A percentile compares a stretch with the other conserved stretches of the same genome.
Conservation (phyloP, 2,113 vertebrate genomes). For the Sturnira hondurensis region DNA sequence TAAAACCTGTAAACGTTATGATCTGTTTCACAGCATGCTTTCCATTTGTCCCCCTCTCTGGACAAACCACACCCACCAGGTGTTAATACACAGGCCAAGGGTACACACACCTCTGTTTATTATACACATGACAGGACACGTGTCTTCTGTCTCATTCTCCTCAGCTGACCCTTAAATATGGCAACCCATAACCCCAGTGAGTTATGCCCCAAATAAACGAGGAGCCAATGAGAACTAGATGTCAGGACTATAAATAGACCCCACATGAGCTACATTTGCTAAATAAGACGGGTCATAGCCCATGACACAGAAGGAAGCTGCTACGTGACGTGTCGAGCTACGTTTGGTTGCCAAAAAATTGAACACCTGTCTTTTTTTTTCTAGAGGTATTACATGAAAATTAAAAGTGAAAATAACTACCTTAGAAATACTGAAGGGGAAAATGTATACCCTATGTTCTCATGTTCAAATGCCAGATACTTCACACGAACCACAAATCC, state of each 20-base stretch:
- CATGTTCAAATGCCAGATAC: not conserved
- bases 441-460: not conserved
- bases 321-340: not conserved
- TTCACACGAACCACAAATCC: not conserved
- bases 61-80: not conserved
- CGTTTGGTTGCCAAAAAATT: not conserved
- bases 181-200: slow-evolving; percentile 5
- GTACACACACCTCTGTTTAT: not conserved
- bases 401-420: not conserved
- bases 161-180: not conserved
- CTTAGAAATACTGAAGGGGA: not conserved
- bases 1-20: not conserved
- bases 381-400: not conserved
- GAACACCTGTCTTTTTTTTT: not conserved
- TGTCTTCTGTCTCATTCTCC: slow-evolving; percentile 22
- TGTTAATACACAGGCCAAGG: not conserved
- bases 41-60: not conserved
- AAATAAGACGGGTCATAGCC: not conserved
- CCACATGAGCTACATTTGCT: not conserved
- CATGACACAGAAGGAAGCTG: not conserved
- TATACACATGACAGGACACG: not conserved
- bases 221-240: slow-evolving; percentile 41
- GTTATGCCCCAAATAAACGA: slow-evolving; percentile 42
- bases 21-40: not conserved
- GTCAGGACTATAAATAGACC: slow-evolving; percentile 58